Conservation (phyloP, 2,888 invertebrate genomes). For the Phortica magna region DNA sequence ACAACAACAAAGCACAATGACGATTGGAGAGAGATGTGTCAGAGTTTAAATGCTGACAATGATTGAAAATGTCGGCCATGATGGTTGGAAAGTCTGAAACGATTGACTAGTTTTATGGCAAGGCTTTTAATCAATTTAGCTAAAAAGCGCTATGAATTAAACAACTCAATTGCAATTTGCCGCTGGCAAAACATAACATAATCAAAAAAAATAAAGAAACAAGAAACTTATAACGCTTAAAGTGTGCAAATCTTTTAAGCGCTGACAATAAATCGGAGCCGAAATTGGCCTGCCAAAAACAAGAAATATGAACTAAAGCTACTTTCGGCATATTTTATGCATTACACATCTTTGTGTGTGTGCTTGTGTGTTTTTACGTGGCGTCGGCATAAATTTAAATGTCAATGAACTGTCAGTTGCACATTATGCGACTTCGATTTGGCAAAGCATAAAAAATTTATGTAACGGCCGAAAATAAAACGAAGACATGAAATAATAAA, state of each 20-base stretch:
- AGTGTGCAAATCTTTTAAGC: no score
- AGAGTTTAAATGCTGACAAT: slow-evolving; percentile 11
- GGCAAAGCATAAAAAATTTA: slow-evolving; percentile 10
- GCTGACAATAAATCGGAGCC: no score
- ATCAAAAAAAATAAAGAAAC: not conserved
- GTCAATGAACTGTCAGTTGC: not conserved
- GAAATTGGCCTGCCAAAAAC: no score
- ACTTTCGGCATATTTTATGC: no score
- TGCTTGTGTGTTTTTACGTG: no score
- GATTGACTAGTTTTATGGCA: slow-evolving; percentile 3
- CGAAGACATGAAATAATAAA: not conserved
- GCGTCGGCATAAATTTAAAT: no score
- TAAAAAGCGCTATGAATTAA: not conserved
- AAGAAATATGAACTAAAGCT: no score
- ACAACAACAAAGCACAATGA: slow-evolving; percentile 23
- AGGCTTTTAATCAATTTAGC: slow-evolving; percentile 19
- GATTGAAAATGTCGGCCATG: slow-evolving; percentile 16
- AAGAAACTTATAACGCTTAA: not conserved
- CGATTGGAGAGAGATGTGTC: not conserved
- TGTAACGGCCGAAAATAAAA: not conserved
- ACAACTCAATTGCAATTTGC: not conserved
- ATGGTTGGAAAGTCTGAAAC: not conserved
- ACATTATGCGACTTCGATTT: not conserved
- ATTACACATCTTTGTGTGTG: no score
- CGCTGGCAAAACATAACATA: not conserved